phyloP scores from a whole-genome alignment of 2,113 vertebrate species.

The Sinocyclocheilus grahami region DNA sequence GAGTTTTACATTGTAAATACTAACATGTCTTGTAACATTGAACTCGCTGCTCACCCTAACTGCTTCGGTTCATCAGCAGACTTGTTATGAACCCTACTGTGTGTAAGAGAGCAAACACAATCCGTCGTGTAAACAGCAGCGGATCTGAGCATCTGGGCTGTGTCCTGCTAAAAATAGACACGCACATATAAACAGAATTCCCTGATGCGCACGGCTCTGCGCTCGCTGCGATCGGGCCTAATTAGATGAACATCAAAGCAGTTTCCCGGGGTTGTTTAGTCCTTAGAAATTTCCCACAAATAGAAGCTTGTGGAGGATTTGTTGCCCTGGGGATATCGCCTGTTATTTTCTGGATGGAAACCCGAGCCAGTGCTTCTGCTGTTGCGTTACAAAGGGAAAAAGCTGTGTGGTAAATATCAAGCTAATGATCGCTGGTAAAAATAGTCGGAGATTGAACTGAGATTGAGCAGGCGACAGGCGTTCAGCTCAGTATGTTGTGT shows the following conservation, averaged over 20 bases:
- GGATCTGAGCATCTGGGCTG: conserved; percentile 13
- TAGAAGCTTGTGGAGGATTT: background rate
- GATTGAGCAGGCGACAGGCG: background rate
- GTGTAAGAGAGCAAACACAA: background rate
- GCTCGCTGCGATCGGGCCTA: background rate
- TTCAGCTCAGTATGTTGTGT: background rate
- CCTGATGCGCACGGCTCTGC: background rate
- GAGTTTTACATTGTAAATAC: background rate
- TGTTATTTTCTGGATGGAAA: conserved; percentile 4
- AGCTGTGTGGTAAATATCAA: background rate
- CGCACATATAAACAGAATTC: background rate
- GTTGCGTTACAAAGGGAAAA: background rate
- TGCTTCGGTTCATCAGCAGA: background rate
- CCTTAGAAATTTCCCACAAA: conserved; percentile 3
- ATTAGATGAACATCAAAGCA: background rate
- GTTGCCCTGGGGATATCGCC: background rate
- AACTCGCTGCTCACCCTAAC: background rate
- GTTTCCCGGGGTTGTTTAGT: background rate
- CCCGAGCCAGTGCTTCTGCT: background rate
- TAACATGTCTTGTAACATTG: background rate
- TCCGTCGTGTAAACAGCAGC: background rate
- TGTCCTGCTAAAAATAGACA: conserved; percentile 1
- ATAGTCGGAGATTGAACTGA: background rate
- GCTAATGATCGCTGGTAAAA: background rate
- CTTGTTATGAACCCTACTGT: background rate